Evolutionary conservation across 2,888 invertebrate genomes (phyloP).

Genomic region (Cecidostiba fungosa): DNA sequence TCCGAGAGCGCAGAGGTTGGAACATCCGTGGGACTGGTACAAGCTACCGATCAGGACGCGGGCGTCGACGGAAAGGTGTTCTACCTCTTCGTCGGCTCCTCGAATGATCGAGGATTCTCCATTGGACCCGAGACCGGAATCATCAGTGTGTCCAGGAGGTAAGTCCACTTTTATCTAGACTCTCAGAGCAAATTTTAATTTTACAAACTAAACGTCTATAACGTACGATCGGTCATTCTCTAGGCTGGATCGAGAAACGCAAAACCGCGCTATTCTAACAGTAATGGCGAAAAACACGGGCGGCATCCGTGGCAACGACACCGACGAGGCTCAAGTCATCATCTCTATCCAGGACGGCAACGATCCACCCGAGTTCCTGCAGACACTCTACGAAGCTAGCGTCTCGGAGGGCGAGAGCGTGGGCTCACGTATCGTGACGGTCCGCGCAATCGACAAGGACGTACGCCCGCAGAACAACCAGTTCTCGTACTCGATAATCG

Average conservation of each 20-base stretch:
- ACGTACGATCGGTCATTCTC: too few species aligned
- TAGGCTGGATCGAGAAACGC: slow-evolving; percentile 92
- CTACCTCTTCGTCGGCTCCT: slow-evolving; percentile 95
- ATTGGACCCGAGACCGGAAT: slow-evolving; percentile 92
- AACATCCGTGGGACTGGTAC: slow-evolving; percentile 91
- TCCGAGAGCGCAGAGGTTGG: slow-evolving; percentile 95
- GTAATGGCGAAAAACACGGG: slow-evolving; percentile 97
- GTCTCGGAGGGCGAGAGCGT: slow-evolving; percentile 90
- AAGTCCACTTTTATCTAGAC: neutral
- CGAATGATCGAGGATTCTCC: slow-evolving; percentile 94
- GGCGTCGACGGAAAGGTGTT: slow-evolving; percentile 94
- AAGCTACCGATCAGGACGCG: slow-evolving; percentile 94
- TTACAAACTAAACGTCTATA: too few species aligned
- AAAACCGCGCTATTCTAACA: slow-evolving; percentile 93
- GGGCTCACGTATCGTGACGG: slow-evolving; percentile 88
- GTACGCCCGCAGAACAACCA: slow-evolving; percentile 95
- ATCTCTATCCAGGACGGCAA: slow-evolving; percentile 97
- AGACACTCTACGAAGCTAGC: slow-evolving; percentile 88
- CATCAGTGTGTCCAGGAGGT: slow-evolving; percentile 88
- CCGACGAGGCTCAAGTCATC: slow-evolving; percentile 96
- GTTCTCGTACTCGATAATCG: slow-evolving; percentile 93
- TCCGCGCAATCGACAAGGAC: slow-evolving; percentile 95
- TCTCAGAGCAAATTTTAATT: too few species aligned
- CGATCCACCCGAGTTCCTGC: slow-evolving; percentile 96
- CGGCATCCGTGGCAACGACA: slow-evolving; percentile 96